Conservation (phyloP, 2,888 invertebrate species). For the Dicyrtoma fusca region DNA sequence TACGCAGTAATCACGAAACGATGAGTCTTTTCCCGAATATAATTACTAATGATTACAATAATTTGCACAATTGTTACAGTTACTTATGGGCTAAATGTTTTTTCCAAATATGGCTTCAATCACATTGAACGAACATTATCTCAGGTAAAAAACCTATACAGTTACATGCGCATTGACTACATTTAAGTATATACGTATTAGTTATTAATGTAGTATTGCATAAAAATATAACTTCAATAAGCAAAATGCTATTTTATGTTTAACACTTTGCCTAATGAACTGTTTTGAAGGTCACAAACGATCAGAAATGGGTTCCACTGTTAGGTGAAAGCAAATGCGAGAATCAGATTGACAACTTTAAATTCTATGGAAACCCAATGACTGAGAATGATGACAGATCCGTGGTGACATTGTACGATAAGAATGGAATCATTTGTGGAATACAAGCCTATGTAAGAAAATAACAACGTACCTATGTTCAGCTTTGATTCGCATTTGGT, state of each 20-base stretch:
- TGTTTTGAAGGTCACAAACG: constrained; percentile 25
- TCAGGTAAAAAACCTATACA: constrained; percentile 8
- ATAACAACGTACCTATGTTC: not conserved
- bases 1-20: too few species aligned
- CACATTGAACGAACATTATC: constrained; percentile 15
- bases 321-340: constrained; percentile 11
- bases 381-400: constrained; percentile 38
- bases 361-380: constrained; percentile 32
- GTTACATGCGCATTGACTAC: not conserved
- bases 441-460: constrained; percentile 46
- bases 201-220: too few species aligned
- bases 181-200: too few species aligned
- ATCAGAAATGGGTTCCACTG: constrained; percentile 24
- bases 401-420: constrained; percentile 45
- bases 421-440: constrained; percentile 50
- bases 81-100: constrained; percentile 25
- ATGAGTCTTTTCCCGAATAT: too few species aligned
- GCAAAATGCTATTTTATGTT: not conserved
- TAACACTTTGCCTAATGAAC: not conserved
- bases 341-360: constrained; percentile 19
- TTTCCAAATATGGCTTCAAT: constrained; percentile 24
- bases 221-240: too few species aligned
- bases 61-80: constrained; percentile 12
- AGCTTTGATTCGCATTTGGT: not conserved
- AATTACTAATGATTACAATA: too few species aligned